phyloP scores from a whole-genome alignment of 2,888 invertebrate genomes.

The Sesamia inferens region DNA sequence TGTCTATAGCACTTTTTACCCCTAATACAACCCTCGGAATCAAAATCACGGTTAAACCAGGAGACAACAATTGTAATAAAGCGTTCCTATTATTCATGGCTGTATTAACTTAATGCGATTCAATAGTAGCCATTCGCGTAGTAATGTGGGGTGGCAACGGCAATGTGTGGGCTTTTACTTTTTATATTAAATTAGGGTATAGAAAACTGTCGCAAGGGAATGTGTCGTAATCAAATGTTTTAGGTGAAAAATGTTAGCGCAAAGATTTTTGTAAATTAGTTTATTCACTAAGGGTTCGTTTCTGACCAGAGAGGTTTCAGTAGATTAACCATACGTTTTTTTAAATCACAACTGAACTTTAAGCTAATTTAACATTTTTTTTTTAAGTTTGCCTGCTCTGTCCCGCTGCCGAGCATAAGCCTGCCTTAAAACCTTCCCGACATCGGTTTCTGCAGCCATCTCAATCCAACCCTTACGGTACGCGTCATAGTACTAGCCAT shows the following conservation, averaged over 20 bases:
- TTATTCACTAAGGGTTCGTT: background rate
- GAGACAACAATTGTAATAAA: slow-evolving; percentile 75
- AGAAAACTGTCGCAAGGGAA: slow-evolving; percentile 37
- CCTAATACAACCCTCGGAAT: slow-evolving; percentile 63
- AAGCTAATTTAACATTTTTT: no score
- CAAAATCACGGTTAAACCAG: slow-evolving; percentile 68
- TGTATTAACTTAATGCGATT: slow-evolving; percentile 80
- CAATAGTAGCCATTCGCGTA: slow-evolving; percentile 73
- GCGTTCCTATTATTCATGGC: slow-evolving; percentile 76
- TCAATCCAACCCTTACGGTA: background rate
- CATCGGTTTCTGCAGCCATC: background rate
- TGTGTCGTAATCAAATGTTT: background rate
- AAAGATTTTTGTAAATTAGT: background rate
- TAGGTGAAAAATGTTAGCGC: background rate
- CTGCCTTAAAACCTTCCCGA: background rate
- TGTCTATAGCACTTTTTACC: slow-evolving; percentile 51
- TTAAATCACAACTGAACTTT: no score
- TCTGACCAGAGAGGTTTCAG: background rate
- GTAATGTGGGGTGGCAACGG: slow-evolving; percentile 56
- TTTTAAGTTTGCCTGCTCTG: background rate
- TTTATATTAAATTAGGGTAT: slow-evolving; percentile 40
- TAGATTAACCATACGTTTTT: background rate
- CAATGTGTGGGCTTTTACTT: slow-evolving; percentile 53
- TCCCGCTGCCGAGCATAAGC: background rate
- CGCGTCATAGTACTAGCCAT: no score